Conservation (phyloP, 2,113 vertebrate species). For the Malaclemys terrapin region DNA sequence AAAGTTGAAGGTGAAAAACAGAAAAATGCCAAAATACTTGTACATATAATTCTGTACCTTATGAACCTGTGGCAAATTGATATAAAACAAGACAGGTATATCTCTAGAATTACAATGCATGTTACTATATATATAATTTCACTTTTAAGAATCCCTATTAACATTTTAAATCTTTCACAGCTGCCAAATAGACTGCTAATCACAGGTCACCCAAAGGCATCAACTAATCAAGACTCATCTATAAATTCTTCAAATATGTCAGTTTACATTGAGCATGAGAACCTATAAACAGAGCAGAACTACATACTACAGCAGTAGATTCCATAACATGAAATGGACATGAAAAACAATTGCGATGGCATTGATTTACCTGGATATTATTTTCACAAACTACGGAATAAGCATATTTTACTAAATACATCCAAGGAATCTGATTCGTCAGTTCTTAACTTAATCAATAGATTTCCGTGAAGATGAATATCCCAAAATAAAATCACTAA, state of each 20-base stretch:
- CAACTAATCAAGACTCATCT: not conserved
- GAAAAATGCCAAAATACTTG: not conserved
- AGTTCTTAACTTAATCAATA: not conserved
- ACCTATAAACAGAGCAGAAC: not conserved
- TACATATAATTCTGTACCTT: not conserved
- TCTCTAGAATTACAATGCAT: not conserved
- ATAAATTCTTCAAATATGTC: not conserved
- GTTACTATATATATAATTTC: not conserved
- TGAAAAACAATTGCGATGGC: not conserved
- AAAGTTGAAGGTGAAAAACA: not conserved
- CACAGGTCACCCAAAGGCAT: not conserved
- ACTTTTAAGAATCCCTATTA: not conserved
- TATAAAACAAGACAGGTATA: not conserved
- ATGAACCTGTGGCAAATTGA: not conserved
- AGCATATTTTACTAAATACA: not conserved
- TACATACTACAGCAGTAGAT: not conserved
- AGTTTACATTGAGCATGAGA: not conserved
- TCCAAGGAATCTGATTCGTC: not conserved
- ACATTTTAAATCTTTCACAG: not conserved
- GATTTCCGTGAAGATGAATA: not conserved
- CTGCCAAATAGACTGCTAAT: not conserved
- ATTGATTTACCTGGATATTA: not conserved
- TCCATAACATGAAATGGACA: not conserved
- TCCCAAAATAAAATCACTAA: not conserved
- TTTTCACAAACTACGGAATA: not conserved